A percentile compares a stretch with the other conserved stretches of the same genome.
phyloP scores from a whole-genome alignment of 2,888 invertebrate genomes.

The Harmothoe impar region DNA sequence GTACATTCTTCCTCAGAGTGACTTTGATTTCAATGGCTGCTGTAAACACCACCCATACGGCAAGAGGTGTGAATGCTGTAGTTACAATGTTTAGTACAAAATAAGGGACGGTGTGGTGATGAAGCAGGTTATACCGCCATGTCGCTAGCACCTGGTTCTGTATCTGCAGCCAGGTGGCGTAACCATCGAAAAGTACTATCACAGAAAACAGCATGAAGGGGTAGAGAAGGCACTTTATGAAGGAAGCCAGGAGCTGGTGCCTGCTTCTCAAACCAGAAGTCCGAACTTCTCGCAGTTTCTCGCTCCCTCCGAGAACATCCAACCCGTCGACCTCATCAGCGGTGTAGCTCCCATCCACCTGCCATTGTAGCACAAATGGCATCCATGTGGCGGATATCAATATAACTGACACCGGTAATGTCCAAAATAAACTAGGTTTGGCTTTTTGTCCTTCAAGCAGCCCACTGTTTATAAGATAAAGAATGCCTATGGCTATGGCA shows the following conservation, averaged over 20 bases:
- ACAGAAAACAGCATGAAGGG: neutral
- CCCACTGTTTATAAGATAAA: conserved; percentile 7
- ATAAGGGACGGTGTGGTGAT: neutral
- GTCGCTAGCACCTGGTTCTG: neutral
- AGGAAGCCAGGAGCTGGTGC: neutral
- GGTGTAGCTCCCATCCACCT: conserved; percentile 9
- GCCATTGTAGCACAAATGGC: neutral
- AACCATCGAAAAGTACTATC: neutral
- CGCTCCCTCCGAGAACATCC: neutral
- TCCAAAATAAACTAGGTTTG: neutral
- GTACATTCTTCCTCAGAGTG: neutral
- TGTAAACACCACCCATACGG: conserved; percentile 35
- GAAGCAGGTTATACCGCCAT: neutral
- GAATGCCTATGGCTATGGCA: neutral
- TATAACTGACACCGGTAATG: neutral
- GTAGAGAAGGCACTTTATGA: neutral
- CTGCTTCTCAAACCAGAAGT: neutral
- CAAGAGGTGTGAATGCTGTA: neutral
- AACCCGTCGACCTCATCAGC: neutral
- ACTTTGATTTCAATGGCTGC: conserved; percentile 45
- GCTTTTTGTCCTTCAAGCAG: neutral
- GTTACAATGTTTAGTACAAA: neutral
- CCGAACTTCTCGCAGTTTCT: neutral
- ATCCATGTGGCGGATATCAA: neutral
- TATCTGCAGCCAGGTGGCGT: neutral